Base-by-base conservation (phyloP, 2,797 vertebrate species). In the Clarias laeviceps region DNA sequence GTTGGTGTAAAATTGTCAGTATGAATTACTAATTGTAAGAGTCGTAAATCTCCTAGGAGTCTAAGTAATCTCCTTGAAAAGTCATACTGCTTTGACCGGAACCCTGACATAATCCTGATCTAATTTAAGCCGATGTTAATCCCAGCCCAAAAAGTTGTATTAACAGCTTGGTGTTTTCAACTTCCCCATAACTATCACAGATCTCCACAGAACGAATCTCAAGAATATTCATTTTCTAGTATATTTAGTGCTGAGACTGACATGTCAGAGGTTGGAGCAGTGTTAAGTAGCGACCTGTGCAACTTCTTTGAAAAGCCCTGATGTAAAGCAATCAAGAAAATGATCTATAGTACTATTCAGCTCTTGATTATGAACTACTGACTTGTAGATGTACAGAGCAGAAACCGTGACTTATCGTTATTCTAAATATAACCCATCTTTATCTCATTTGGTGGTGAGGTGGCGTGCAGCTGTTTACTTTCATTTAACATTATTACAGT, bases 1-100 rank as follows among this genome's bases (percentile, higher is more conserved):
- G 96, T 95, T 93, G 93, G 92, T 86, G 94, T 81, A 96, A 91
- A 96, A 94, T 96, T 77, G 84, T 95, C 91, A 91, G 87, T 77
- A 85, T 29, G 57, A 62, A 84, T 66, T 61, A 0, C 62, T 76
- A 14, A 80, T 84, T 70, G 64, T n/a, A 80, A 65, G 18, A 56
- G 50, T 54, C 50, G 50, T 54, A 14, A 54, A 54, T 54, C 50
- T 50, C 45, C 45, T 50, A 50, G 45, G 45, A 14, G 45, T 50
- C 45, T 50, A 50, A 50, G 12, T 50, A 0, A 50, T 50, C 11
- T 54, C 69, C 66, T 80, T 64, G 64, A 82, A 15, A 18, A 20
- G 8, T 61, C 56, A 57, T 11, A 66, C 8, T 73, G 69, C 37
- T 72, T 72, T 24, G 45, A 56, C 18, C 45, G 74, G 6, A 40